phyloP scores from a whole-genome alignment of 2,797 vertebrate species.

The Melanotaenia nigrans region DNA sequence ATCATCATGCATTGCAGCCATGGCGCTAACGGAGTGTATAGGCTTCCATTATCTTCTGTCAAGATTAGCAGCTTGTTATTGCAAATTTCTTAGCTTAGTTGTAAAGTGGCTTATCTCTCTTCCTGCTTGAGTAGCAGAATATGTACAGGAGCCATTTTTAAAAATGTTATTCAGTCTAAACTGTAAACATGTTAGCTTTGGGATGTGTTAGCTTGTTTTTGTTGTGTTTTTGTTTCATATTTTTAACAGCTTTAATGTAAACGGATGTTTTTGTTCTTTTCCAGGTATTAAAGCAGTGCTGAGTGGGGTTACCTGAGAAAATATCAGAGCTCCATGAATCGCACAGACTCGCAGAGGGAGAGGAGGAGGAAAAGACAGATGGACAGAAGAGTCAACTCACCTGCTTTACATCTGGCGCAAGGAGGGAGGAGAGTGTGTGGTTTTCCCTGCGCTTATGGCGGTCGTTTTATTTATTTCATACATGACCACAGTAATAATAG shows the following conservation, averaged over 20 bases:
- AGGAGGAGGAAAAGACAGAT: conserved; percentile 53
- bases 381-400: conserved; percentile 64
- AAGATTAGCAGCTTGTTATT: too few relatives aligned
- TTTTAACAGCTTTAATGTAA: neutral
- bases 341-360: conserved; percentile 70
- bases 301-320: conserved; percentile 53
- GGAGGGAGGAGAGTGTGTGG: conserved; percentile 68
- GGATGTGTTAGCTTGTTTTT: too few relatives aligned
- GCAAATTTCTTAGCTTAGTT: too few relatives aligned
- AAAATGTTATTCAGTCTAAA: too few relatives aligned
- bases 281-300: conserved; percentile 89
- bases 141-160: too few relatives aligned
- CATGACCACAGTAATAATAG: conserved; percentile 75
- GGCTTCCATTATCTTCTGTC: too few relatives aligned
- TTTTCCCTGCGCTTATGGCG: conserved; percentile 79
- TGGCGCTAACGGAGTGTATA: too few relatives aligned
- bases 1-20: too few relatives aligned
- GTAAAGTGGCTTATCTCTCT: too few relatives aligned
- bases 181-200: too few relatives aligned
- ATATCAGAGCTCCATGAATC: conserved; percentile 67
- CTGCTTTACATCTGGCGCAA: conserved; percentile 65
- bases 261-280: conserved; percentile 12
- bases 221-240: neutral
- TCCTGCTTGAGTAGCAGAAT: too few relatives aligned
- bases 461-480: conserved; percentile 92